Evolutionary conservation across 2,888 invertebrate species (phyloP).

Genomic region (Platynereis dumerilii): DNA sequence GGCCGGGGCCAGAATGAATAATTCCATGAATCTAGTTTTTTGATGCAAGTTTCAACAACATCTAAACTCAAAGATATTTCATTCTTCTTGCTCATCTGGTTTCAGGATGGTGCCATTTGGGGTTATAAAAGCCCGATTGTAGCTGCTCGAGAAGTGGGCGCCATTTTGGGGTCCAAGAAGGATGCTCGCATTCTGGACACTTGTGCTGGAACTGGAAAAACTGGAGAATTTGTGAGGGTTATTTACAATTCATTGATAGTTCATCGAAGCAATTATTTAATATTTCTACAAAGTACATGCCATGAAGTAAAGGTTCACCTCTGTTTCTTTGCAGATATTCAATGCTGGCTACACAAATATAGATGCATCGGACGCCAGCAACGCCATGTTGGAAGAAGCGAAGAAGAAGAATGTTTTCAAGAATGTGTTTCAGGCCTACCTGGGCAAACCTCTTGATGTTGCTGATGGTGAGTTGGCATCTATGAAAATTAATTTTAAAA

Average conservation of each 20-base stretch:
- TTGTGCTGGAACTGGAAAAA: neutral
- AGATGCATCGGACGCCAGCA: neutral
- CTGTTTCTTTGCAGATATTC: too few relatives aligned
- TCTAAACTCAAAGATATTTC: too few relatives aligned
- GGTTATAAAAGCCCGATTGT: neutral
- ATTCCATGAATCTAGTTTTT: too few relatives aligned
- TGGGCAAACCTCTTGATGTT: neutral
- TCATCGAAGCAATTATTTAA: too few relatives aligned
- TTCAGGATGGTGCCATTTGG: neutral
- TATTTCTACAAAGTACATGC: too few relatives aligned
- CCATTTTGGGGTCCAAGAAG: neutral
- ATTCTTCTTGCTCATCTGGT: too few relatives aligned
- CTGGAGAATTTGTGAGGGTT: neutral
- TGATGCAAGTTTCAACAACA: too few relatives aligned
- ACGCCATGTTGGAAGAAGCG: slow-evolving; percentile 1
- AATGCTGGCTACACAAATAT: neutral
- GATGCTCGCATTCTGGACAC: slow-evolving; percentile 1
- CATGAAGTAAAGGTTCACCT: too few relatives aligned
- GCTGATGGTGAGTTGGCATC: slow-evolving; percentile 1
- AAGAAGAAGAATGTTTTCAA: slow-evolving; percentile 1
- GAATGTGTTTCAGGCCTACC: neutral
- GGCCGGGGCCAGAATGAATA: too few relatives aligned
- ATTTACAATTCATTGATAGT: too few relatives aligned
- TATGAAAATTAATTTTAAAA: too few relatives aligned
- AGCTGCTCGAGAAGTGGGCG: neutral